Base-by-base conservation (phyloP, 2,797 vertebrate species). In the Nyctalus aviator region DNA sequence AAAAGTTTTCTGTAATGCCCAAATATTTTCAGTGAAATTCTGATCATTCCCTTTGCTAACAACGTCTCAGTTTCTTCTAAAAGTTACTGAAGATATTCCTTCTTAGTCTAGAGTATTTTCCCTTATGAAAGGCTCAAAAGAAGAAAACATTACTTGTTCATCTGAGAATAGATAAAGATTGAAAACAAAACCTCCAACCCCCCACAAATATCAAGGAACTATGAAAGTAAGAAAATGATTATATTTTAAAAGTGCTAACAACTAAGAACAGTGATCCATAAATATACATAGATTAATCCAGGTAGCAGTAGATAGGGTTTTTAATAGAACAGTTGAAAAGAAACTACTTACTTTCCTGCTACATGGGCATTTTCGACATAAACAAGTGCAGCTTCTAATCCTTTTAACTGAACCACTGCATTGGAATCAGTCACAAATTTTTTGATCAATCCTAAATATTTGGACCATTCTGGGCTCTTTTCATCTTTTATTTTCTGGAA, bases 351-450 rank as follows among this genome's bases (percentile, higher is more conserved):
- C 99, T 99, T 99, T 93, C 98, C 98, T 96, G 99, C 99, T 50
- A 99, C 98, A 15, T 99, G 99, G 44, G 99, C 99, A 95, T 99
- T 99, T 97, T 99, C 99, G 62, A 99, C 93, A 89, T 99, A 99
- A 84, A 98, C 98, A 62, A 99, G 98, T 0, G 99, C 99, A 64
- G 99, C 99, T 98, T 99, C 99, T 96, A 99, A 98, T 96, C 99
- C 99, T 98, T 99, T 99, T 73, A 99, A 98, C 83, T 99, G 99
- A 98, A 99, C 99, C 91, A 99, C 99, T 1, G 99, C 99, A 96
- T 99, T 99, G 12, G 99, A 99, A 59, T 99, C 99, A 0, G 99
- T 99, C 91, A 99, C 99, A 98, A 99, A 99, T 97, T 99, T 99
- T 98, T 99, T 99, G 55, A 99, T 98, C 91, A 99, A 98, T 71